A percentile compares a stretch with the other conserved stretches of the same genome.
These are phyloP conservation scores for Odontamblyopus lacepedii DNA, from an alignment of 2,797 vertebrate genomes.

Conservation along the genomic window DNA sequence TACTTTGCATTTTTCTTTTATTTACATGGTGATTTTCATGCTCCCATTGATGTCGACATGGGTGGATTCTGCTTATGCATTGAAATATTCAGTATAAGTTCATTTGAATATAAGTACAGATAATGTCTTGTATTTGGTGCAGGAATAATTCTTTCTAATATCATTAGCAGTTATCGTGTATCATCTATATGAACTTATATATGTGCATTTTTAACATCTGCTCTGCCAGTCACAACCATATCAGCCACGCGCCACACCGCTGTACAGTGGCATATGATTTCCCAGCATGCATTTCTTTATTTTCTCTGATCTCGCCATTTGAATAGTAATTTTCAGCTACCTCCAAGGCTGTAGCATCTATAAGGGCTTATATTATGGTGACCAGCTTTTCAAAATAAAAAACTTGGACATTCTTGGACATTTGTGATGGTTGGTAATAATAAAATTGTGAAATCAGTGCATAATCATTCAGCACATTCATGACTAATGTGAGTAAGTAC, in stretches of 20 bases:
- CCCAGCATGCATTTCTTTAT: conserved; percentile 22
- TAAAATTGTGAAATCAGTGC: no score
- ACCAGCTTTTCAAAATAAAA: no score
- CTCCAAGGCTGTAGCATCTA: conserved; percentile 22
- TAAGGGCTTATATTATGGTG: no score
- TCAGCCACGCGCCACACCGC: conserved; percentile 31
- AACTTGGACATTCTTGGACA: no score
- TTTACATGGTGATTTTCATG: no score
- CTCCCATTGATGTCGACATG: neutral
- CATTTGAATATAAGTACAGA: conserved; percentile 48
- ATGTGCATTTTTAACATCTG: conserved; percentile 36
- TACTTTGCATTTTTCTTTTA: neutral
- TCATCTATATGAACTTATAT: conserved; percentile 15
- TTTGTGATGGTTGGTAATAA: no score
- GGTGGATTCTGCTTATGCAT: conserved; percentile 7
- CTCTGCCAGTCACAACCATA: conserved; percentile 40
- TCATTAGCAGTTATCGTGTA: conserved; percentile 62
- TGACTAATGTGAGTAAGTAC: no score
- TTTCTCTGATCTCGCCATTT: conserved; percentile 9
- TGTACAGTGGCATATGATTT: no score
- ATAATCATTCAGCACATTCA: no score
- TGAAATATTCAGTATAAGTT: conserved; percentile 49
- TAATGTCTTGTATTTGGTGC: conserved; percentile 19
- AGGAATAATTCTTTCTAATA: conserved; percentile 61
- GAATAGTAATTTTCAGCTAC: conserved; percentile 36